Evolutionary conservation across 2,797 vertebrate species (phyloP).

Genomic region (Mormyrus hasselquistii): DNA sequence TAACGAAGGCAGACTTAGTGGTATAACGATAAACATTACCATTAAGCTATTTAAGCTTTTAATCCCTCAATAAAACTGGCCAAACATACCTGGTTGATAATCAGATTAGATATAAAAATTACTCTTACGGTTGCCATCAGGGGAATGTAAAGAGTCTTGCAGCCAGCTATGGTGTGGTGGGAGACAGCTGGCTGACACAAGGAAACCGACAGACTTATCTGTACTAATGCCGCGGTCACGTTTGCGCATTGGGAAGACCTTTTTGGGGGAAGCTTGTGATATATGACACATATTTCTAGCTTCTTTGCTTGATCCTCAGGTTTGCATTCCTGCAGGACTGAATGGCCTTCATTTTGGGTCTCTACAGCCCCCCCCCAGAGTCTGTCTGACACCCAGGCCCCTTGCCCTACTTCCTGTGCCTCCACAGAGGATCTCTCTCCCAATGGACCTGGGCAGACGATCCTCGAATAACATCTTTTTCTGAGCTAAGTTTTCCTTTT

Average conservation of each 20-base stretch:
- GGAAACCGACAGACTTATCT: not conserved
- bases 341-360: not conserved
- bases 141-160: not conserved
- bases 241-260: not conserved
- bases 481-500: not conserved
- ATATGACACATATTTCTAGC: not conserved
- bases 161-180: not conserved
- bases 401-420: not conserved
- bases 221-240: not conserved
- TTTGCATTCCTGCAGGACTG: not conserved
- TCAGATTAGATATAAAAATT: not conserved
- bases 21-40: not conserved
- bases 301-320: conserved; percentile 4
- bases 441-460: not conserved
- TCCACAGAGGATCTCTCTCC: not conserved
- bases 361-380: not conserved
- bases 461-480: not conserved
- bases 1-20: not conserved
- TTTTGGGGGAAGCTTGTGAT: not conserved
- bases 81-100: not conserved
- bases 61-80: not conserved
- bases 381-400: not conserved
- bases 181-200: not conserved
- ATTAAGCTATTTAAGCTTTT: not conserved
- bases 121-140: not conserved